A percentile compares a stretch with the other conserved stretches of the same genome.
These are phyloP conservation scores for Willowsia nigromaculata DNA, from an alignment of 2,888 invertebrate species.

Conservation along the genomic window DNA sequence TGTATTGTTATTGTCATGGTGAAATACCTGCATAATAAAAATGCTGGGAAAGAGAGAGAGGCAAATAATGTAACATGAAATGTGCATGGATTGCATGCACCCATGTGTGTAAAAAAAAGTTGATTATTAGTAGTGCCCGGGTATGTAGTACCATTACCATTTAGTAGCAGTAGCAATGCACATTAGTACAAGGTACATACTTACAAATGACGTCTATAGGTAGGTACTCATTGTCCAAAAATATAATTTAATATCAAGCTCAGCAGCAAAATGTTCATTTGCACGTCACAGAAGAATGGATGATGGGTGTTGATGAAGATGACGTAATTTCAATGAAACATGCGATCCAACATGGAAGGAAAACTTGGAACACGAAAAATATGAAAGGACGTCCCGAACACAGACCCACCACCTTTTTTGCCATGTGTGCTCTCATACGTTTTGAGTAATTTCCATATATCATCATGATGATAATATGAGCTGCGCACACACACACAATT, in stretches of 20 bases:
- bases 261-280: neutral
- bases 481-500: neutral
- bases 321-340: conserved; percentile 58
- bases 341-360: neutral
- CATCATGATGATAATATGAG: neutral
- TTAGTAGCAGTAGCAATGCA: neutral
- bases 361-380: neutral
- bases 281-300: neutral
- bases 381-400: conserved; percentile 6
- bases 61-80: conserved; percentile 11
- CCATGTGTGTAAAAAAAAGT: conserved; percentile 21
- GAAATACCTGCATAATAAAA: neutral
- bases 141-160: neutral
- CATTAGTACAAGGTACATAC: neutral
- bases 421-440: too few species aligned
- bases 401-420: neutral
- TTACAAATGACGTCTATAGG: neutral
- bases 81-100: neutral
- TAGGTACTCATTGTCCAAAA: too few species aligned
- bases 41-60: neutral
- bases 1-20: conserved; percentile 44
- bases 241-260: too few species aligned
- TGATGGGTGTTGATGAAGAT: conserved; percentile 33
- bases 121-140: conserved; percentile 13
- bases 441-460: neutral